A percentile compares a stretch with the other conserved stretches of the same genome.
Conservation (phyloP, 1,140 invertebrate species). For the Drosophila ananassae region DNA sequence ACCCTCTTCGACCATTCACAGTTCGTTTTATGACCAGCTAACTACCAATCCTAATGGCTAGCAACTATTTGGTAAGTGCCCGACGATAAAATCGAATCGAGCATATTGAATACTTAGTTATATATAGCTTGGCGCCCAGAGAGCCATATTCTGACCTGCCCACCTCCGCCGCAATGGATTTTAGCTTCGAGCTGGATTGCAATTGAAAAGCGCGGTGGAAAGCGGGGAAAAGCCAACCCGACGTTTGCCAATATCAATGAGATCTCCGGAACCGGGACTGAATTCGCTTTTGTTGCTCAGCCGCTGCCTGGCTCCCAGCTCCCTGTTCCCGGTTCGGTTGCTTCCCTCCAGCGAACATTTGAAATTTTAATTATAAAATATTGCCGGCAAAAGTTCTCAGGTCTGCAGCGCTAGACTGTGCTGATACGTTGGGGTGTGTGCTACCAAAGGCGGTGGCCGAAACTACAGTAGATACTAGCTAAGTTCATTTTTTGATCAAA, state of each 20-base stretch:
- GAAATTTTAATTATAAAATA: conserved; percentile 70
- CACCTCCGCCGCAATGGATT: neutral
- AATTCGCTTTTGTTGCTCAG: conserved; percentile 51
- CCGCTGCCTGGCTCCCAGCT: conserved; percentile 11
- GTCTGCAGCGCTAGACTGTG: conserved; percentile 32
- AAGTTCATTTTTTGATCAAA: neutral
- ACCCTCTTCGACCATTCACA: neutral
- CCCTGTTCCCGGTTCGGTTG: neutral
- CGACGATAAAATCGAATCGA: conserved; percentile 46
- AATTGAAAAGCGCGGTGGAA: conserved; percentile 34
- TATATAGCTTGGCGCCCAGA: conserved; percentile 13
- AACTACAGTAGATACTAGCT: conserved; percentile 22
- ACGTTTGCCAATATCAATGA: conserved; percentile 54
- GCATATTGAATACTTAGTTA: conserved; percentile 58
- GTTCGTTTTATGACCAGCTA: conserved; percentile 39
- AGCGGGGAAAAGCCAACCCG: conserved; percentile 12
- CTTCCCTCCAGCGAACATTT: conserved; percentile 38
- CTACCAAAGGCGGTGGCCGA: conserved; percentile 18
- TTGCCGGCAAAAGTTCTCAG: conserved; percentile 53
- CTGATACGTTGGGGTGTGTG: conserved; percentile 38
- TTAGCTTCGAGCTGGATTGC: conserved; percentile 5
- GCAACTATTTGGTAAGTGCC: conserved; percentile 53
- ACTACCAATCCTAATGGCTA: conserved; percentile 42
- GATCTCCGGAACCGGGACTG: conserved; percentile 35
- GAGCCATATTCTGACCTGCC: conserved; percentile 17